Evolutionary conservation across 2,113 vertebrate species (phyloP).

Genomic region (Oreocharis arfaki): DNA sequence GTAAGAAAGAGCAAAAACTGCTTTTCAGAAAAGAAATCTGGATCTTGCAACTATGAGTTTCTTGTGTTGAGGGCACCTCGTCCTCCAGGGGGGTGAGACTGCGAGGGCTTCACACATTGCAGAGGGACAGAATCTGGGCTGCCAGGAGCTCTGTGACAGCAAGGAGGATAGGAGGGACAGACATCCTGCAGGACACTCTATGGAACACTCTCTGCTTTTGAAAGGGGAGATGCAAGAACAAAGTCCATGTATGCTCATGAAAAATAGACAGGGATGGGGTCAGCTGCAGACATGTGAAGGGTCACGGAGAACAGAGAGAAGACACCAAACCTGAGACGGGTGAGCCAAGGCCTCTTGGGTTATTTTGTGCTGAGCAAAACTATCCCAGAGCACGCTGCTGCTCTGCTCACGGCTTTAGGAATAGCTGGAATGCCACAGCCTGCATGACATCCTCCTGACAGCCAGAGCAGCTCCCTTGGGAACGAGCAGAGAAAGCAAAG

Average conservation of each 20-base stretch:
- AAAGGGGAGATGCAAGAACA: neutral
- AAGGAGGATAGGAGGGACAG: neutral
- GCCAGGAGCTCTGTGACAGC: neutral
- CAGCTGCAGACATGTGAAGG: neutral
- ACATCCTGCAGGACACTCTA: neutral
- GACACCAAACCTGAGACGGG: neutral
- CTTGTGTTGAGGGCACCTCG: neutral
- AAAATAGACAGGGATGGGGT: neutral
- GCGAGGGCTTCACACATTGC: neutral
- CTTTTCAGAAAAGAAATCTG: no score
- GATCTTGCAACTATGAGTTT: neutral
- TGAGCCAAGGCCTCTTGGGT: neutral
- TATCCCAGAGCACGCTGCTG: neutral
- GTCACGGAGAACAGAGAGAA: neutral
- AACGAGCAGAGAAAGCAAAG: neutral
- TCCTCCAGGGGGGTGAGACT: neutral
- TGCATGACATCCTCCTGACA: neutral
- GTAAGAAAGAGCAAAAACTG: neutral
- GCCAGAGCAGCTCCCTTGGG: neutral
- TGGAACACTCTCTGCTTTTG: neutral
- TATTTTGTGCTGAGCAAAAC: neutral
- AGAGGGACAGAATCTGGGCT: neutral
- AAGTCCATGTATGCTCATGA: neutral
- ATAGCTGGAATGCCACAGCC: neutral
- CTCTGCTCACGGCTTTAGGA: neutral